Evolutionary conservation across 2,888 invertebrate species (phyloP).

Genomic region (Hedychridium roseum): DNA sequence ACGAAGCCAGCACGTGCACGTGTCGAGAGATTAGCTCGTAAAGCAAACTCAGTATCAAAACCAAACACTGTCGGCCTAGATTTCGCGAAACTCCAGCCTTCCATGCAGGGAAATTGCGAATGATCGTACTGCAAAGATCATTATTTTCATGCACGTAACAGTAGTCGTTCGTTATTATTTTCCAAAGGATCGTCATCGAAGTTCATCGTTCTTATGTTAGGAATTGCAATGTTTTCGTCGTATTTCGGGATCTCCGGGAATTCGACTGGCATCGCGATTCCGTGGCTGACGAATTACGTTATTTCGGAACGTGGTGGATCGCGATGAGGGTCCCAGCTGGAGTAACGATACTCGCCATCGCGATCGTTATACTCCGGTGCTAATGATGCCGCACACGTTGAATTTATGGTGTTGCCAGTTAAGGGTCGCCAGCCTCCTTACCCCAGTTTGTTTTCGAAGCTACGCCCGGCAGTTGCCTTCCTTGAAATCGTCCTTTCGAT

Average conservation of each 20-base stretch:
- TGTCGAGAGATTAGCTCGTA: slow-evolving; percentile 3
- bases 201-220: too few relatives aligned
- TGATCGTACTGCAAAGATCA: too few relatives aligned
- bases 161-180: too few relatives aligned
- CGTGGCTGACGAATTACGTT: slow-evolving; percentile 35
- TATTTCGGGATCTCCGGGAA: slow-evolving; percentile 50
- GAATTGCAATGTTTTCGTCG: slow-evolving; percentile 12
- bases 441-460: too few relatives aligned
- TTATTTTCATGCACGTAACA: too few relatives aligned
- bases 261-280: slow-evolving; percentile 32
- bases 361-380: slow-evolving; percentile 52
- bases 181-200: too few relatives aligned
- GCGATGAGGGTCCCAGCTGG: slow-evolving; percentile 29
- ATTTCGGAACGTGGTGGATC: slow-evolving; percentile 41
- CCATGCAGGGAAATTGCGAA: too few relatives aligned
- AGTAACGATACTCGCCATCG: slow-evolving; percentile 40
- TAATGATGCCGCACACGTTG: slow-evolving; percentile 46
- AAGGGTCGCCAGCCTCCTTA: too few relatives aligned
- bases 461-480: too few relatives aligned
- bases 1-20: slow-evolving; percentile 1
- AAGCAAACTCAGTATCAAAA: slow-evolving; percentile 10
- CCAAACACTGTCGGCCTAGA: slow-evolving; percentile 16
- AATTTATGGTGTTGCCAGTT: slow-evolving; percentile 48
- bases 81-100: slow-evolving; percentile 12
- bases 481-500: too few relatives aligned